Evolutionary conservation across 2,113 vertebrate species (phyloP).

Genomic region (Pterocles orientalis): DNA sequence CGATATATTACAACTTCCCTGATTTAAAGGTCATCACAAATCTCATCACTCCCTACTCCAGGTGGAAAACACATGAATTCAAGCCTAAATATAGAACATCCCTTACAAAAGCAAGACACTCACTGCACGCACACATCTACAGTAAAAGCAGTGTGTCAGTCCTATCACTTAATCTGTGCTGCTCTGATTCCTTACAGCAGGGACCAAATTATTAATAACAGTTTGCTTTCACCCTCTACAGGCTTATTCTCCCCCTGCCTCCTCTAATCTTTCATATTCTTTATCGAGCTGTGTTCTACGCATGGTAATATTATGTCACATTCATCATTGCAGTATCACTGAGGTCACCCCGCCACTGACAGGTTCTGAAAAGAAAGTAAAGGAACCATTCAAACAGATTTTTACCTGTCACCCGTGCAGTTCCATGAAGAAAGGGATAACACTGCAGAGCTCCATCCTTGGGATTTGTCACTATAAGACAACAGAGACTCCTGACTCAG

Average conservation of each 20-base stretch:
- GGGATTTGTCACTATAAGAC: background rate
- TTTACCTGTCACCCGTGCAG: background rate
- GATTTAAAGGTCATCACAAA: background rate
- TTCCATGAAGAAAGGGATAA: background rate
- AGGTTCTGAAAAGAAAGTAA: background rate
- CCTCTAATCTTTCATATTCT: background rate
- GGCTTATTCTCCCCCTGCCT: background rate
- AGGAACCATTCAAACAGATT: background rate
- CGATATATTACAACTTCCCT: background rate
- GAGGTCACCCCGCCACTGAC: background rate
- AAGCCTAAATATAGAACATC: background rate
- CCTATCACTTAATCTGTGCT: background rate
- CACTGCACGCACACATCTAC: background rate
- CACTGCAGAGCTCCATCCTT: background rate
- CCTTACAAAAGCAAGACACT: background rate
- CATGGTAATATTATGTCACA: background rate
- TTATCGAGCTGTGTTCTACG: fast-evolving
- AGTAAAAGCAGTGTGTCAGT: background rate
- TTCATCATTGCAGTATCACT: background rate
- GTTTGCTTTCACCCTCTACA: background rate
- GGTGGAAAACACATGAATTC: background rate
- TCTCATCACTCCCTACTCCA: background rate
- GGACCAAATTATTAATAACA: background rate
- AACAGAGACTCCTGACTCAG: background rate
- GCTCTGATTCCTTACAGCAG: background rate